Evolutionary conservation across 2,797 vertebrate genomes (phyloP).

Genomic region (Vespertilio murinus): DNA sequence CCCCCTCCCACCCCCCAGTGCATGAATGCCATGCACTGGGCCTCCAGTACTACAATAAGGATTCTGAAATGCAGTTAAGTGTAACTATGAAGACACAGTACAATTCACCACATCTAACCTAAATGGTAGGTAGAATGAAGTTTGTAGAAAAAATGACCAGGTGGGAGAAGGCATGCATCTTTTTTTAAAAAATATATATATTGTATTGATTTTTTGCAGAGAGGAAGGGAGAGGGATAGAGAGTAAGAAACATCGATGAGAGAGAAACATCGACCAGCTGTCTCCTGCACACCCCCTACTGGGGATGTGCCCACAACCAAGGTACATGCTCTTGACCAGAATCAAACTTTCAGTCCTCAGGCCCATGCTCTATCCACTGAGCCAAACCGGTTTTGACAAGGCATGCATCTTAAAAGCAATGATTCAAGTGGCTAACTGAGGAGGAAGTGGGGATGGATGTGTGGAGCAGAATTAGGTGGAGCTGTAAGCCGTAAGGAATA

Average conservation of each 20-base stretch:
- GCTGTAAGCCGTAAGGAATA: neutral
- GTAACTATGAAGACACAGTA: neutral
- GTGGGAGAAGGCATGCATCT: neutral
- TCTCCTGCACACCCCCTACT: too few relatives aligned
- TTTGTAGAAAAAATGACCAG: neutral
- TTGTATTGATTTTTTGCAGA: too few relatives aligned
- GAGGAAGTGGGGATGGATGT: neutral
- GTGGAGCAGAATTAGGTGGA: neutral
- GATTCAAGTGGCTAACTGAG: neutral
- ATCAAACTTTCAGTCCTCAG: too few relatives aligned
- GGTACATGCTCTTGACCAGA: too few relatives aligned
- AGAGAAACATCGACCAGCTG: too few relatives aligned
- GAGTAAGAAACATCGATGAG: too few relatives aligned
- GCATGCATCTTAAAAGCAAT: neutral
- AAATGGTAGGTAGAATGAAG: neutral
- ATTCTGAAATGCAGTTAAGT: neutral
- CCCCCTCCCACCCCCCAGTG: fast-evolving
- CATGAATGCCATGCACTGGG: too few relatives aligned
- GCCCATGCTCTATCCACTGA: too few relatives aligned
- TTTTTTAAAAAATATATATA: too few relatives aligned
- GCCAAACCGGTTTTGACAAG: too few relatives aligned
- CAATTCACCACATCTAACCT: neutral
- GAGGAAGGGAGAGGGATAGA: too few relatives aligned
- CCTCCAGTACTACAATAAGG: neutral
- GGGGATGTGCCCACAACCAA: too few relatives aligned